Percentiles rank a stretch among this genome's conserved stretches.
phyloP scores from a whole-genome alignment of 2,113 vertebrate genomes.

The Proterorhinus semilunaris region DNA sequence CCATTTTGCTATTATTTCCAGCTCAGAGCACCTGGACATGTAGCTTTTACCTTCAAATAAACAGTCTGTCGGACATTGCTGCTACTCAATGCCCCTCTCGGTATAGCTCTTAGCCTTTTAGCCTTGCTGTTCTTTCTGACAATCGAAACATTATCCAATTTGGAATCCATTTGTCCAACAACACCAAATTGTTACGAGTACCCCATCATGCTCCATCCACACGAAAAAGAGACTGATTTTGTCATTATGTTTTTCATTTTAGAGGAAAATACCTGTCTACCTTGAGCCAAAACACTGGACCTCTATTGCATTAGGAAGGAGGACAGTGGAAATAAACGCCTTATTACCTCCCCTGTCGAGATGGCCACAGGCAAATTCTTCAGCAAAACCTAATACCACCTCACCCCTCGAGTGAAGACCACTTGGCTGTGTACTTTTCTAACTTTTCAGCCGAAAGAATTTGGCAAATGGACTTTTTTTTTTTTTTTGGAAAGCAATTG shows the following conservation, averaged over 20 bases:
- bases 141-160: slow-evolving; percentile 11
- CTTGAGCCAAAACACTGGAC: slow-evolving; percentile 31
- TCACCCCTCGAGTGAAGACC: slow-evolving; percentile 17
- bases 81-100: not conserved
- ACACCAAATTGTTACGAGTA: slow-evolving; percentile 21
- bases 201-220: not conserved
- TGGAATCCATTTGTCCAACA: slow-evolving; percentile 25
- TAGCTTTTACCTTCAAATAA: slow-evolving; percentile 5
- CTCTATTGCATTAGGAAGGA: slow-evolving; percentile 37
- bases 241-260: slow-evolving; percentile 48
- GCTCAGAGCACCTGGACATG: slow-evolving; percentile 12
- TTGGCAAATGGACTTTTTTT: slow-evolving; percentile 4
- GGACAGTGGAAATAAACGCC: slow-evolving; percentile 51
- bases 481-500: not conserved
- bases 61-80: not conserved
- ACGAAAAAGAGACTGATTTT: slow-evolving; percentile 34
- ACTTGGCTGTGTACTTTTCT: slow-evolving; percentile 22
- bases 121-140: not conserved
- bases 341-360: slow-evolving; percentile 7
- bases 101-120: not conserved
- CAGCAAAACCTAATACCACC: slow-evolving; percentile 19
- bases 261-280: slow-evolving; percentile 40
- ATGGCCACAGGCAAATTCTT: slow-evolving; percentile 52
- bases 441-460: slow-evolving; percentile 34
- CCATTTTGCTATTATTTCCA: slow-evolving; percentile 16